Conservation (phyloP, 2,797 vertebrate species). For the Alfaro cultratus region DNA sequence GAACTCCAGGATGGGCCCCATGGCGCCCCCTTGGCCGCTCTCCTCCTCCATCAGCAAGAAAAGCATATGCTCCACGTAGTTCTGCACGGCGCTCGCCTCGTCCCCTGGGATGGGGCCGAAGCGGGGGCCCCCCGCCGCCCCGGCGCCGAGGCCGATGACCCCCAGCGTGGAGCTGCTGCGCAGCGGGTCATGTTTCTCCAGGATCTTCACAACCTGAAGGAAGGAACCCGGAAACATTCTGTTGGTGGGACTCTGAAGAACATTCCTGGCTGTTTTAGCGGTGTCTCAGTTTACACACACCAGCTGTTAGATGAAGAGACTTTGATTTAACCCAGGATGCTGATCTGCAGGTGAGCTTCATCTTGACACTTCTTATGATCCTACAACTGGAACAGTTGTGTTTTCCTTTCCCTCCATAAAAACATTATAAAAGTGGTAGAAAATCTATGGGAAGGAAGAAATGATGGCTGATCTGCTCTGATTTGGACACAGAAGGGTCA, state of each 20-base stretch:
- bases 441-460: background rate
- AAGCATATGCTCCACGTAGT: slow-evolving; percentile 98
- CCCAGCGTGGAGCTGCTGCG: slow-evolving; percentile 76
- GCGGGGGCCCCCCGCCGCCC: slow-evolving; percentile 51
- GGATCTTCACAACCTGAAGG: slow-evolving; percentile 92
- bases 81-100: slow-evolving; percentile 95
- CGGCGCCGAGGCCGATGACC: slow-evolving; percentile 53
- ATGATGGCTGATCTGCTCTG: background rate
- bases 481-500: background rate
- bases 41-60: slow-evolving; percentile 94
- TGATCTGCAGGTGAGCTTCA: background rate
- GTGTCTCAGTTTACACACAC: background rate
- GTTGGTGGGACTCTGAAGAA: background rate
- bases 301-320: background rate
- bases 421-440: background rate
- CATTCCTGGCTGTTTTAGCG: background rate
- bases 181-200: slow-evolving; percentile 95
- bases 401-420: background rate
- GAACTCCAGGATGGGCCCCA: slow-evolving; percentile 98
- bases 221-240: background rate
- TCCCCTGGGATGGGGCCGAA: slow-evolving; percentile 86
- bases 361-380: background rate
- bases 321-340: background rate
- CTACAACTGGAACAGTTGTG: background rate
- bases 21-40: slow-evolving; percentile 87